Evolutionary conservation across 1,140 invertebrate genomes (phyloP).

Genomic region (Dreissena polymorpha): DNA sequence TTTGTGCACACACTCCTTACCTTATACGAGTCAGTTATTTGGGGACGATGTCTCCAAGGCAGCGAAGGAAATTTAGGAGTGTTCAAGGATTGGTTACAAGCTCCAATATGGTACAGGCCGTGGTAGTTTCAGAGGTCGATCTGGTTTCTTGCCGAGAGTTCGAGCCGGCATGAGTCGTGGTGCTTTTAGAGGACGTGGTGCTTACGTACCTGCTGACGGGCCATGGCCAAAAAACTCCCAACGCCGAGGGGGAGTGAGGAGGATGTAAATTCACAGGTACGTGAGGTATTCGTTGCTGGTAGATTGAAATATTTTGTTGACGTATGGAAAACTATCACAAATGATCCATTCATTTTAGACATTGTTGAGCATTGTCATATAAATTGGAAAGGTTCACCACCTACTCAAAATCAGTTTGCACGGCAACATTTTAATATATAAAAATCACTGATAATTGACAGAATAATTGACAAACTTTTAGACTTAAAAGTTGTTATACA

Average conservation of each 20-base stretch:
- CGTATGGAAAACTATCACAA: slow-evolving; percentile 1
- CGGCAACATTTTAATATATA: neutral
- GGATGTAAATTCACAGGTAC: slow-evolving; percentile 21
- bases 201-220: neutral
- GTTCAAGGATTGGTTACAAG: slow-evolving; percentile 14
- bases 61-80: slow-evolving; percentile 28
- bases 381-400: neutral
- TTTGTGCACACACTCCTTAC: no score
- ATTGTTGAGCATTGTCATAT: slow-evolving; percentile 4
- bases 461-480: slow-evolving; percentile 9
- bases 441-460: slow-evolving; percentile 13
- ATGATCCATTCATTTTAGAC: slow-evolving; percentile 7
- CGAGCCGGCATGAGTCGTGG: slow-evolving; percentile 9
- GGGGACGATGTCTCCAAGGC: slow-evolving; percentile 9
- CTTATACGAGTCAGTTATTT: slow-evolving; percentile 18
- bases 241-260: slow-evolving; percentile 16
- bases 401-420: neutral
- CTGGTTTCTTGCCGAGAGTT: slow-evolving; percentile 8
- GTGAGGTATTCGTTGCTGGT: slow-evolving; percentile 25
- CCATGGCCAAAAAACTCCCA: slow-evolving; percentile 16
- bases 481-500: slow-evolving; percentile 23
- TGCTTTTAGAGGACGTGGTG: neutral
- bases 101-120: slow-evolving; percentile 15
- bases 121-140: slow-evolving; percentile 10
- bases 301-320: neutral